These are phyloP conservation scores for Coptodon bakossiorum DNA, from an alignment of 2,113 vertebrate species.

Conservation along the genomic window DNA sequence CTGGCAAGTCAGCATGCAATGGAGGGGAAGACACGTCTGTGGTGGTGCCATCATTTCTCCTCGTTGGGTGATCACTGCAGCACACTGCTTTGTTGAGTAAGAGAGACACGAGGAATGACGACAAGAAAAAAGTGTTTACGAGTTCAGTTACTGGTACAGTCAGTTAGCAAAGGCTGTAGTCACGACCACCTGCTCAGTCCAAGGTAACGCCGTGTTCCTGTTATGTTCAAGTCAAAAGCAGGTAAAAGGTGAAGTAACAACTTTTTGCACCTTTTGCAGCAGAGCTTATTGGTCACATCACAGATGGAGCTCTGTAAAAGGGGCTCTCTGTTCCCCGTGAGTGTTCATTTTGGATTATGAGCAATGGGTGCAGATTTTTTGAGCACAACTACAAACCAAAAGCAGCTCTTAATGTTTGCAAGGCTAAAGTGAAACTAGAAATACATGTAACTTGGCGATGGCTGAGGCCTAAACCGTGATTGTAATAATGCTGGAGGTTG, in stretches of 20 bases:
- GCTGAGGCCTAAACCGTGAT: background rate
- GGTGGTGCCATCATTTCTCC: slow-evolving; percentile 67
- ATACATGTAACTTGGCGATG: background rate
- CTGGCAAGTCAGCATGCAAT: slow-evolving; percentile 76
- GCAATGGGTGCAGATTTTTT: background rate
- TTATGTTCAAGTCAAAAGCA: background rate
- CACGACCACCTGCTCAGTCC: background rate
- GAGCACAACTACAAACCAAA: background rate
- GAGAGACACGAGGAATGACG: slow-evolving; percentile 5
- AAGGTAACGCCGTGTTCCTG: background rate
- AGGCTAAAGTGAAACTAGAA: background rate
- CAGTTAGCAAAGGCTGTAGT: background rate
- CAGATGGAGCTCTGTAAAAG: background rate
- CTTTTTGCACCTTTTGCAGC: background rate
- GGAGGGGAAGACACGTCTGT: slow-evolving; percentile 62
- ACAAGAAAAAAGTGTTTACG: background rate
- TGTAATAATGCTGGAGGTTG: background rate
- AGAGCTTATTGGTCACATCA: background rate
- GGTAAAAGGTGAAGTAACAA: background rate
- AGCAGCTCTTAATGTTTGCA: background rate
- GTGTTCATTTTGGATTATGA: background rate
- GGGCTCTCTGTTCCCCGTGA: background rate
- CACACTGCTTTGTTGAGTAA: slow-evolving; percentile 74
- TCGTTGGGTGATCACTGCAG: slow-evolving; percentile 73
- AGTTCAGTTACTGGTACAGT: background rate